Evolutionary conservation across 2,797 vertebrate species (phyloP), one percentile per base, ranked within the genome.

Genomic region (Parotocinclus haroldoi): DNA sequence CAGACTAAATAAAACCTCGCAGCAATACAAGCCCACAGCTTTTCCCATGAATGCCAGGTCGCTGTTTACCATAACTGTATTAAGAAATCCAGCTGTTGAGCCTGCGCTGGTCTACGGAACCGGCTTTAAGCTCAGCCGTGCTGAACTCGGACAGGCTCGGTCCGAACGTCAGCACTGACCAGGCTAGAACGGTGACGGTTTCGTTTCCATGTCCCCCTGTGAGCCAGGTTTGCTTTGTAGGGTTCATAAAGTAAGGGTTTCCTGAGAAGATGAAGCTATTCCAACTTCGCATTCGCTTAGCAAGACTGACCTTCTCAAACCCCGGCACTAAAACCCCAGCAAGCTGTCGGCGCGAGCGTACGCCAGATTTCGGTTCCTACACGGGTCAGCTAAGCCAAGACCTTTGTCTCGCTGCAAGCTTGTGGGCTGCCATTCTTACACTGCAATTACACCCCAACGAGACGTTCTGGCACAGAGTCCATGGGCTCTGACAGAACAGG

Each of bases 31-130:
- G 54, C 49, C 58, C 60, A 59, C 52, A 50, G 65, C 63, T 76
- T 76, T 78, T 76, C 76, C 64, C 71, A 71, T 71, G 73, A 51
- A 76, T 55, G 60, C 68, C 69, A 68, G 68, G 64, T 69, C 60
- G 63, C 67, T 73, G 68, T 78, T 78, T 78, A 76, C 71, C 76
- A 76, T 70, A 71, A 73, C 64, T 58, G 61, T 76, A 61, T 75
- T 78, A 73, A 75, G 71, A 76, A 69, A 70, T 68, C 67, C 64
- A 71, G 60, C 71, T 74, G 74, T 71, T 63, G 71, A 14, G 55
- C 42, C 57, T 70, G 54, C 44, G 55, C 62, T 66, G 42, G 53
- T 46, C 42, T 60, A 52, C 68, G 63, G 42, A 50, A 66, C 63
- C 49, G 36, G 69, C 18, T 72, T 78, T 70, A 65, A 63, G 58